Evolutionary conservation across 2,797 vertebrate genomes (phyloP).

Genomic region (Acipenser ruthenus): DNA sequence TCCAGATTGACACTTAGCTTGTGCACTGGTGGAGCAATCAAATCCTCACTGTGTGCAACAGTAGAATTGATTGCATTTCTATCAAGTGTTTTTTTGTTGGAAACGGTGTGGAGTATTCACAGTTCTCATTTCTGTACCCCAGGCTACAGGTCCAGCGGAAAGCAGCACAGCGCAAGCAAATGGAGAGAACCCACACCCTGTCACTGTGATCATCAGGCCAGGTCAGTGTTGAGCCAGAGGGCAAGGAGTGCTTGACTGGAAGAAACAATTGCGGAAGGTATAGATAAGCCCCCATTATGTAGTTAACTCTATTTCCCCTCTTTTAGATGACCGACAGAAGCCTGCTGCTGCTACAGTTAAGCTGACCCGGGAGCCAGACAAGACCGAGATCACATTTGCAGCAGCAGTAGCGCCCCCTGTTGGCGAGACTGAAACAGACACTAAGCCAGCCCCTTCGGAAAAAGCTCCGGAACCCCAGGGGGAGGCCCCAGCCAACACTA

Average conservation of each 20-base stretch:
- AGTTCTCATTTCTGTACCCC: slow-evolving; percentile 12
- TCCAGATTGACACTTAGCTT: too few species aligned
- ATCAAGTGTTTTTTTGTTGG: too few species aligned
- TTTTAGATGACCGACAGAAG: slow-evolving; percentile 53
- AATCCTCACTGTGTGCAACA: too few species aligned
- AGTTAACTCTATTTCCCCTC: background rate
- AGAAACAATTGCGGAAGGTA: too few species aligned
- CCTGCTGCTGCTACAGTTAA: background rate
- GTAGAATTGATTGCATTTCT: too few species aligned
- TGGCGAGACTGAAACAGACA: slow-evolving; percentile 37
- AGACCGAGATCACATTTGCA: slow-evolving; percentile 21
- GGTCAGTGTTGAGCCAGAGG: slow-evolving; percentile 48
- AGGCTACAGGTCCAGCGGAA: slow-evolving; percentile 59
- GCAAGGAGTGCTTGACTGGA: too few species aligned
- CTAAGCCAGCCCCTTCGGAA: slow-evolving; percentile 38
- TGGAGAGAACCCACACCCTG: slow-evolving; percentile 74
- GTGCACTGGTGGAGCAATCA: too few species aligned
- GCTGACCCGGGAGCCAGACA: slow-evolving; percentile 39
- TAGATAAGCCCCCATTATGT: too few species aligned
- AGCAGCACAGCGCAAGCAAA: slow-evolving; percentile 71
- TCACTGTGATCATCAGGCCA: slow-evolving; percentile 65
- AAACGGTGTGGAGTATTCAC: too few species aligned
- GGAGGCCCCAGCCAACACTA: slow-evolving; percentile 42
- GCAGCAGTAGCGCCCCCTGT: slow-evolving; percentile 25
- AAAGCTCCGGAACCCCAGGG: slow-evolving; percentile 34